Evolutionary conservation across 2,888 invertebrate species (phyloP).

Genomic region (Esperia sulphurella): DNA sequence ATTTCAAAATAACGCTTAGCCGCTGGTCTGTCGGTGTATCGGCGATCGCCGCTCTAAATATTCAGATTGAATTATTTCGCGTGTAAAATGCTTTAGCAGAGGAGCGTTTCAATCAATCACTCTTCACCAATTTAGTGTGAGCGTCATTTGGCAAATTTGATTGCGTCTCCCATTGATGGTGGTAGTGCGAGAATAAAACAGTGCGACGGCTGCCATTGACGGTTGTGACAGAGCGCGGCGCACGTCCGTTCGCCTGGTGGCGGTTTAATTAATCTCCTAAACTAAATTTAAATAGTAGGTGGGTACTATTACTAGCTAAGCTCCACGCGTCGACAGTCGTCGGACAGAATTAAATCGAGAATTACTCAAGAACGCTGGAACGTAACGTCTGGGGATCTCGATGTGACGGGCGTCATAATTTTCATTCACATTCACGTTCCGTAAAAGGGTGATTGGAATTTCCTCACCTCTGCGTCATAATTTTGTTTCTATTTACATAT

Average conservation of each 20-base stretch:
- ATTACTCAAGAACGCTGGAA: conserved; percentile 43
- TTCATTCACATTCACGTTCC: conserved; percentile 19
- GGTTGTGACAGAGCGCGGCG: conserved; percentile 53
- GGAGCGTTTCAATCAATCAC: conserved; percentile 68
- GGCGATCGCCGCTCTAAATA: conserved; percentile 41
- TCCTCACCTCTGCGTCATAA: conserved; percentile 1
- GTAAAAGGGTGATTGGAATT: conserved; percentile 7
- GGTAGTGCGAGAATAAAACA: conserved; percentile 64
- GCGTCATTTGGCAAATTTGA: conserved; percentile 72
- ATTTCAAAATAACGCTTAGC: conserved; percentile 10
- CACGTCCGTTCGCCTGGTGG: conserved; percentile 35
- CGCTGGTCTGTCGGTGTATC: conserved; percentile 8
- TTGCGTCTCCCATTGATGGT: conserved; percentile 54
- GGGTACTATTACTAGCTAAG: conserved; percentile 32
- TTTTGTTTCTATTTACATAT: too few relatives aligned
- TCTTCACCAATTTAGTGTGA: conserved; percentile 67
- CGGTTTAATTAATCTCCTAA: conserved; percentile 68
- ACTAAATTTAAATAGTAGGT: conserved; percentile 63
- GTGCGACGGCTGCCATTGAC: conserved; percentile 63
- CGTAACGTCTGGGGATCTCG: conserved; percentile 27
- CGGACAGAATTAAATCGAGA: conserved; percentile 45
- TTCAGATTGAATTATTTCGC: conserved; percentile 58
- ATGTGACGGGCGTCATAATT: conserved; percentile 41
- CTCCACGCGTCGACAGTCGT: conserved; percentile 31
- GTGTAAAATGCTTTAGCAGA: conserved; percentile 53